Conservation (phyloP, 2,113 vertebrate genomes). For the Pao palembangensis region DNA sequence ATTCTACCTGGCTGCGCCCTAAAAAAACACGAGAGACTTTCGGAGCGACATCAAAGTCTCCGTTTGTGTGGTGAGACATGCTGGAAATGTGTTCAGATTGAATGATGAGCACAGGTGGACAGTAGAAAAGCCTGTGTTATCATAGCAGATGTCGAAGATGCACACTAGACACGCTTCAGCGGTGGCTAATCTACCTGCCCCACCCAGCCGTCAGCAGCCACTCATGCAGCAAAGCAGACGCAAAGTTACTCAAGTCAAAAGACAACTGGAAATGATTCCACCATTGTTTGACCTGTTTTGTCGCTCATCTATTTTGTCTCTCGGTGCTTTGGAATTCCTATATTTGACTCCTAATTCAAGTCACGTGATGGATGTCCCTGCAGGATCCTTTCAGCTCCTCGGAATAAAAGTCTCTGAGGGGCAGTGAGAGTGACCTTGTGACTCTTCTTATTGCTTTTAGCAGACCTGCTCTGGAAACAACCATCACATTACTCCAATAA, state of each 20-base stretch:
- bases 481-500: not conserved
- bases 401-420: slow-evolving; percentile 22
- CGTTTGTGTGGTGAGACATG: too few species aligned
- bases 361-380: slow-evolving; percentile 33
- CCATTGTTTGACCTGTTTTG: not conserved
- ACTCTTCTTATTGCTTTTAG: slow-evolving; percentile 53
- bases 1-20: too few species aligned
- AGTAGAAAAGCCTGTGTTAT: not conserved
- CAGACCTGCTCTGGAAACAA: slow-evolving; percentile 25
- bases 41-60: too few species aligned
- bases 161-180: not conserved
- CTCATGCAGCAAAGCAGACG: slow-evolving; percentile 8
- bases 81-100: too few species aligned
- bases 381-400: slow-evolving; percentile 16
- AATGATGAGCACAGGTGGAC: too few species aligned
- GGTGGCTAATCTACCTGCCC: slow-evolving; percentile 58
- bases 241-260: not conserved
- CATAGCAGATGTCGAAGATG: slow-evolving; percentile 2
- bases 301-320: not conserved
- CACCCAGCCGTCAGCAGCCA: slow-evolving; percentile 36
- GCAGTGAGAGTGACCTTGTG: slow-evolving; percentile 20
- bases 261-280: not conserved
- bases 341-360: slow-evolving; percentile 9
- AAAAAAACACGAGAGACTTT: too few species aligned
- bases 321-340: not conserved